Evolutionary conservation across 2,113 vertebrate species (phyloP).

Genomic region (Rhabdomys dilectus): DNA sequence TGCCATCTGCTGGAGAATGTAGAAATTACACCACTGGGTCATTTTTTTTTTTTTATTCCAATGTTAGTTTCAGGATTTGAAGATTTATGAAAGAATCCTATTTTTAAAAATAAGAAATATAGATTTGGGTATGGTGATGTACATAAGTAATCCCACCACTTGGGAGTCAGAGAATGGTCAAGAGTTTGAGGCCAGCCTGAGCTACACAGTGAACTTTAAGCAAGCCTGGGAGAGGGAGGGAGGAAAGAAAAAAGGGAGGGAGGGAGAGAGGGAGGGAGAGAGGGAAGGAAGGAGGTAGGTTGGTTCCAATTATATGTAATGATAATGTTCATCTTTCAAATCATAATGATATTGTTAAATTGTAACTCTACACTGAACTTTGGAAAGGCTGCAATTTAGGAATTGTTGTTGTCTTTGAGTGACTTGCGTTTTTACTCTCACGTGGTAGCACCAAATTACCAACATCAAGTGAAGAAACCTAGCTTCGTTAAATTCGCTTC

Average conservation of each 20-base stretch:
- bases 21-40: conserved; percentile 20
- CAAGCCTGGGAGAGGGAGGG: not conserved
- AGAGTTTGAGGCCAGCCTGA: not conserved
- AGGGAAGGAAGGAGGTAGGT: too few relatives aligned
- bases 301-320: not conserved
- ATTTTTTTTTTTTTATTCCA: not conserved
- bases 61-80: not conserved
- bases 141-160: not conserved
- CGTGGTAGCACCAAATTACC: not conserved
- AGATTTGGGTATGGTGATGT: too few relatives aligned
- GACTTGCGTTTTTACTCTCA: conserved; percentile 41
- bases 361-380: conserved; percentile 12
- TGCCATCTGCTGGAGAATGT: conserved; percentile 50
- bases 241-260: not conserved
- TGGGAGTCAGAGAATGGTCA: not conserved
- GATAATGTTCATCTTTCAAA: conserved; percentile 19
- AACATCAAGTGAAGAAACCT: conserved; percentile 39
- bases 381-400: not conserved
- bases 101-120: not conserved
- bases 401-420: conserved; percentile 33
- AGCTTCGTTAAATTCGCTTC: not conserved
- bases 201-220: not conserved
- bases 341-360: conserved; percentile 45
- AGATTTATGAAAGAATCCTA: not conserved
- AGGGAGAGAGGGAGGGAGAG: fast-evolving